Conservation (phyloP, 2,888 invertebrate genomes). For the Agrochola lychnidis region DNA sequence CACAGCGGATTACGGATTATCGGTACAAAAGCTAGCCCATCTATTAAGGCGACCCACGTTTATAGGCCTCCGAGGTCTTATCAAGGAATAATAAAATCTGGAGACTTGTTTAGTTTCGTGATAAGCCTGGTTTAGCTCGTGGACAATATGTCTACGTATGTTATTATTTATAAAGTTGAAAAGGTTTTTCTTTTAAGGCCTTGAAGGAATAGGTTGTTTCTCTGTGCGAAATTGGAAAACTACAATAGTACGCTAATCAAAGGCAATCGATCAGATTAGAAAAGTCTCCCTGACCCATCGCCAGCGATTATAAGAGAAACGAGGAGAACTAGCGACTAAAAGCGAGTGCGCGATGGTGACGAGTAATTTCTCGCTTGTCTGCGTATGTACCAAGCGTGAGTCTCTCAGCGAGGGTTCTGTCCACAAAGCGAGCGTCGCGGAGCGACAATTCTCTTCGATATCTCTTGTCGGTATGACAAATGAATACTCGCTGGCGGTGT, state of each 20-base stretch:
- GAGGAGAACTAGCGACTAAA: too few relatives aligned
- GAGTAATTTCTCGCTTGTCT: too few relatives aligned
- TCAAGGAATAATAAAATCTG: conserved; percentile 41
- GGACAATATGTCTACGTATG: not conserved
- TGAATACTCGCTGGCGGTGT: too few relatives aligned
- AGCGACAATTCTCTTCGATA: too few relatives aligned
- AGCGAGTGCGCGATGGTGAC: too few relatives aligned
- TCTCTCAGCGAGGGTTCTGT: too few relatives aligned
- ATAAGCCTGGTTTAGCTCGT: conserved; percentile 20
- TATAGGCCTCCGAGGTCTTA: conserved; percentile 14
- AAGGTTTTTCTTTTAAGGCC: conserved; percentile 13
- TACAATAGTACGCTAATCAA: not conserved
- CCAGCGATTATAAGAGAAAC: too few relatives aligned
- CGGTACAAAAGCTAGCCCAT: not conserved
- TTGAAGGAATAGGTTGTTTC: not conserved
- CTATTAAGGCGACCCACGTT: conserved; percentile 18
- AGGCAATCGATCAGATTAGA: not conserved
- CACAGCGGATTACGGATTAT: conserved; percentile 16
- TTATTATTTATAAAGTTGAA: conserved; percentile 33
- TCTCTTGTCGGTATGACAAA: too few relatives aligned
- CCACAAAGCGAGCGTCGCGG: too few relatives aligned
- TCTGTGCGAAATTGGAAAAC: not conserved
- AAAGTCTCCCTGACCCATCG: not conserved
- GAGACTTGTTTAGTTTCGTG: conserved; percentile 7
- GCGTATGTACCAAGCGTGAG: too few relatives aligned